A percentile compares a stretch with the other conserved stretches of the same genome.
These are phyloP conservation scores for Pomatostomus ruficeps DNA, from an alignment of 2,113 vertebrate genomes.

Conservation along the genomic window DNA sequence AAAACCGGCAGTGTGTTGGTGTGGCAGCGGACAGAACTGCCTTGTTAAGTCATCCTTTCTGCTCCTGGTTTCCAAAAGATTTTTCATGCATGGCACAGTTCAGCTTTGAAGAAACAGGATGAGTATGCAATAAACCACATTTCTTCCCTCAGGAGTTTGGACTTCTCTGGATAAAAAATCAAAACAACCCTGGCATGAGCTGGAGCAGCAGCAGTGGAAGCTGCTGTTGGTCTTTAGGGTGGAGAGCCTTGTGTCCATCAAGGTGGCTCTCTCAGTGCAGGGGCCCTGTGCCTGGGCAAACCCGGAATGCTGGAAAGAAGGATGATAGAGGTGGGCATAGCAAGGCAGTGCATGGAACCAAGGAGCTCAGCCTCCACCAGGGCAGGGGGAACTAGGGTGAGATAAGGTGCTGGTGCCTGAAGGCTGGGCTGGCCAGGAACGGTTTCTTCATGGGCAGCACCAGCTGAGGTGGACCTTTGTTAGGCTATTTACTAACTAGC, in stretches of 20 bases:
- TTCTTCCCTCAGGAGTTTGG: neutral
- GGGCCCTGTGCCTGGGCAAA: neutral
- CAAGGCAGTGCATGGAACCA: rapidly evolving
- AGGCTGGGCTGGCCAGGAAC: neutral
- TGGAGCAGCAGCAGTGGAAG: rapidly evolving
- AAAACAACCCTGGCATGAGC: neutral
- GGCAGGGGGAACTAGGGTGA: neutral
- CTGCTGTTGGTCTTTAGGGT: neutral
- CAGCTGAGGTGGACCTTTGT: neutral
- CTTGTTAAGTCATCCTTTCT: neutral
- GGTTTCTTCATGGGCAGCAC: neutral
- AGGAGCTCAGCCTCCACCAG: neutral
- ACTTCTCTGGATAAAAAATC: neutral
- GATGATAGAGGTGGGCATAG: neutral
- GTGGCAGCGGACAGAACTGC: neutral
- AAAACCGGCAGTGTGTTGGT: neutral
- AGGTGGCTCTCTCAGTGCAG: neutral
- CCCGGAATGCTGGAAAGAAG: rapidly evolving
- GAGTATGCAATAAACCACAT: neutral
- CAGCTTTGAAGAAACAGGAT: neutral
- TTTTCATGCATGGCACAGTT: neutral
- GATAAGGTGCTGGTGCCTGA: neutral
- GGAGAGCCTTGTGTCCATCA: neutral
- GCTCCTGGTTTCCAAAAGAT: neutral
- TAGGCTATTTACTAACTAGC: neutral